Evolutionary conservation across 2,113 vertebrate species (phyloP).

Genomic region (Pseudorectes ferrugineus): DNA sequence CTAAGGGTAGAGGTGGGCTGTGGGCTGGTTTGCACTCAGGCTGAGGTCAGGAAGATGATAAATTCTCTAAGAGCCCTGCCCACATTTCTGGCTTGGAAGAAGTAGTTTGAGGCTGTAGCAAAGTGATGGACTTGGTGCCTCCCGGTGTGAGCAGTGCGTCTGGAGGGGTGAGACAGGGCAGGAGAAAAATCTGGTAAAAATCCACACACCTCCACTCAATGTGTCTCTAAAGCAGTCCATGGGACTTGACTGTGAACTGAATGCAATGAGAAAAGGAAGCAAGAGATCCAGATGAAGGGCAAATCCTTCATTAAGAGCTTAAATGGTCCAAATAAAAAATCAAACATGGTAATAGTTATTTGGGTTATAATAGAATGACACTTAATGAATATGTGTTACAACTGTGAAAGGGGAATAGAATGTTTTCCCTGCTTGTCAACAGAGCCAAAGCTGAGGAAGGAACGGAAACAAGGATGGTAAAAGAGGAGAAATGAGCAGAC

Average conservation of each 20-base stretch:
- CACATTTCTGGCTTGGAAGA: background rate
- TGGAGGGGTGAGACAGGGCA: background rate
- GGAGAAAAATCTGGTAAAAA: background rate
- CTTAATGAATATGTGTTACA: background rate
- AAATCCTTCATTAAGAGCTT: background rate
- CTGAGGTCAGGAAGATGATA: background rate
- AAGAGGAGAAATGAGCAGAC: background rate
- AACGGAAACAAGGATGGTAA: background rate
- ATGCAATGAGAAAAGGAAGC: background rate
- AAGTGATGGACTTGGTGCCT: background rate
- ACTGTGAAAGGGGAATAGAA: background rate
- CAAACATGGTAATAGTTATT: background rate
- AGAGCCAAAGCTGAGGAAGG: background rate
- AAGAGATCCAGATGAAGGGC: background rate
- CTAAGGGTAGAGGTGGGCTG: background rate
- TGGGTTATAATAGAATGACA: background rate
- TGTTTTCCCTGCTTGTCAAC: background rate
- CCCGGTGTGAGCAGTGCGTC: background rate
- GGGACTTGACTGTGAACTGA: background rate
- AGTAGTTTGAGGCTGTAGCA: background rate
- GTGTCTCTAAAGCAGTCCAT: background rate
- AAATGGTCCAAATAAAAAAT: background rate
- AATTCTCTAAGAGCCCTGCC: background rate
- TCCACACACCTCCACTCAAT: background rate
- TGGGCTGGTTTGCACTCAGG: background rate